phyloP scores from a whole-genome alignment of 2,888 invertebrate genomes.

The Eristalis intricaria region DNA sequence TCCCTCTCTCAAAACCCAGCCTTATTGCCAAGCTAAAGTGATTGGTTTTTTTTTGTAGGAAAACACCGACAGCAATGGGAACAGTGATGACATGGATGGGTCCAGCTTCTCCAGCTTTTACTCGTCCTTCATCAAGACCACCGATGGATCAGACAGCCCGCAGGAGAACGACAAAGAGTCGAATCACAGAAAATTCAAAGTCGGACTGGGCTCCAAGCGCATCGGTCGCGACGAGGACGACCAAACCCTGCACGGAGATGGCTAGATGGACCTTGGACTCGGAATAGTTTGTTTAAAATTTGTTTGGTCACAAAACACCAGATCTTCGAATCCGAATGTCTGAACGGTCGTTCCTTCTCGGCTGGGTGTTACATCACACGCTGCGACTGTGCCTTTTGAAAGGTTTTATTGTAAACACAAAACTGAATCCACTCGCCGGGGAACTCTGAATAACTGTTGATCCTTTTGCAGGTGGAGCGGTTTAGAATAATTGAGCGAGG shows the following conservation, averaged over 20 bases:
- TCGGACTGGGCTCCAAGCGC: constrained; percentile 65
- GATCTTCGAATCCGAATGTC: neutral
- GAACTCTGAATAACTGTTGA: neutral
- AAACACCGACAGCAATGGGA: constrained; percentile 79
- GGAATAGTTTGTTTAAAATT: neutral
- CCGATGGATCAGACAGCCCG: constrained; percentile 82
- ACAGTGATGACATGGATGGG: constrained; percentile 82
- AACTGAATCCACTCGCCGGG: neutral
- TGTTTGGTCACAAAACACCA: neutral
- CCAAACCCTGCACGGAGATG: constrained; percentile 77
- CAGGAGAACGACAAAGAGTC: constrained; percentile 78
- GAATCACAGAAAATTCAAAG: constrained; percentile 76
- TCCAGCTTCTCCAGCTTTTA: constrained; percentile 88
- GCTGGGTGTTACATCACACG: neutral
- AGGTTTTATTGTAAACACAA: neutral
- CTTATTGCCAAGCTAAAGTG: neutral
- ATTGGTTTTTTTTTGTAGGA: constrained; percentile 60
- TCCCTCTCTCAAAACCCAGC: neutral
- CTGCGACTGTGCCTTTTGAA: neutral
- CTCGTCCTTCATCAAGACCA: constrained; percentile 86
- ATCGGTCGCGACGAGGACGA: constrained; percentile 75
- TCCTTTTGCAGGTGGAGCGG: constrained; percentile 2
- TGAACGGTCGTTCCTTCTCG: neutral
- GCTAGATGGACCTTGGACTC: constrained; percentile 53
- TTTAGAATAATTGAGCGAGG: constrained; percentile 6